Percentiles rank a stretch among this genome's conserved stretches.
These are phyloP conservation scores for Oedothorax gibbosus DNA, from an alignment of 1,140 invertebrate genomes.

Conservation along the genomic window DNA sequence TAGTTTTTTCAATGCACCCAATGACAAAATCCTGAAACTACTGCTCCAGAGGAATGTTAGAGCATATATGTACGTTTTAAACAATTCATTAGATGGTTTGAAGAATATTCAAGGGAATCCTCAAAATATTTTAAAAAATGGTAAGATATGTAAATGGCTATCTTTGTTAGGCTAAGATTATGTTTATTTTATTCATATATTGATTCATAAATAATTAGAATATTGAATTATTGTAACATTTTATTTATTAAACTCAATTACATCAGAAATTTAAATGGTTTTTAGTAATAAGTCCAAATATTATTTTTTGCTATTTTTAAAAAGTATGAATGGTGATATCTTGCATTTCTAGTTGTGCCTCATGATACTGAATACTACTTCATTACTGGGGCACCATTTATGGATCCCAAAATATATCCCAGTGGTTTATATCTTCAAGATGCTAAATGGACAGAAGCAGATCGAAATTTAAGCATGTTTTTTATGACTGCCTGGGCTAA, in stretches of 20 bases:
- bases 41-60: constrained; percentile 82
- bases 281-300: background rate
- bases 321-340: background rate
- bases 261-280: too few relatives aligned
- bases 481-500: constrained; percentile 94
- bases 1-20: constrained; percentile 77
- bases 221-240: background rate
- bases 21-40: constrained; percentile 87
- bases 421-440: constrained; percentile 69
- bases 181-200: too few relatives aligned
- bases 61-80: constrained; percentile 89
- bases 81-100: constrained; percentile 87
- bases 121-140: constrained; percentile 54
- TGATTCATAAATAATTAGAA: background rate
- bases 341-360: constrained; percentile 75
- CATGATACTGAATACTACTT: constrained; percentile 88
- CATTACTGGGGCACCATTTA: constrained; percentile 88
- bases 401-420: constrained; percentile 78
- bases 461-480: constrained; percentile 96
- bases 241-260: too few relatives aligned
- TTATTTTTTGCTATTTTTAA: background rate
- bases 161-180: too few relatives aligned
- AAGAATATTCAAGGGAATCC: constrained; percentile 79
- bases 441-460: constrained; percentile 87
- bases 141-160: constrained; percentile 1